Percentiles rank a stretch among this genome's conserved stretches.
Conservation (phyloP, 2,113 vertebrate species). For the Desmodus rotundus region DNA sequence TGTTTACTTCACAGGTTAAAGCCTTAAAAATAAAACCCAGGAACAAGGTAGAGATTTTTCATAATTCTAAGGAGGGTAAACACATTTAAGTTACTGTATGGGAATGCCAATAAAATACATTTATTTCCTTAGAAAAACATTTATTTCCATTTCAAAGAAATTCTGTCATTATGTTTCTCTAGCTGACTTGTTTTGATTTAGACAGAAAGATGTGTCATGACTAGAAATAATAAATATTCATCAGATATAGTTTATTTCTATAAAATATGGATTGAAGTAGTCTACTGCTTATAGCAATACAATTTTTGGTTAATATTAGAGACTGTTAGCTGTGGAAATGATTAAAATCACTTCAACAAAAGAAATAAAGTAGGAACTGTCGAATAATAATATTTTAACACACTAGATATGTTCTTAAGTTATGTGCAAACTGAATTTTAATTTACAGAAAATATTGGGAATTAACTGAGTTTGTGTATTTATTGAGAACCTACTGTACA, state of each 20-base stretch:
- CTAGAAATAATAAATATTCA: not conserved
- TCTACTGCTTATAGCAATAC: not conserved
- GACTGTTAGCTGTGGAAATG: not conserved
- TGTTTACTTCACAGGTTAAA: constrained; percentile 40
- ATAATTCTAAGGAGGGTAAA: not conserved
- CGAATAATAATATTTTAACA: not conserved
- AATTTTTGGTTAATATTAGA: not conserved
- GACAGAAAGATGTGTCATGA: not conserved
- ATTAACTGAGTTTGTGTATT: not conserved
- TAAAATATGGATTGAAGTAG: not conserved
- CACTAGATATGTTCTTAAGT: not conserved
- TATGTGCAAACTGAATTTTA: not conserved
- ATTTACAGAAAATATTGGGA: not conserved
- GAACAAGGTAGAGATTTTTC: not conserved
- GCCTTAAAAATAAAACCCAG: constrained; percentile 28
- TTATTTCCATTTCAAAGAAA: constrained; percentile 19
- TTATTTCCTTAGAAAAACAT: not conserved
- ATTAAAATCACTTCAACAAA: not conserved
- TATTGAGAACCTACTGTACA: not conserved
- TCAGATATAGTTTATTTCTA: not conserved
- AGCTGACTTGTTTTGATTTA: constrained; percentile 29
- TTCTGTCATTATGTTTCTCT: not conserved
- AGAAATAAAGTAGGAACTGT: not conserved
- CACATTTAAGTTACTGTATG: not conserved
- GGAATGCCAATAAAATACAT: not conserved